These are phyloP conservation scores for Artibeus lituratus DNA, from an alignment of 2,797 vertebrate species.

Conservation along the genomic window DNA sequence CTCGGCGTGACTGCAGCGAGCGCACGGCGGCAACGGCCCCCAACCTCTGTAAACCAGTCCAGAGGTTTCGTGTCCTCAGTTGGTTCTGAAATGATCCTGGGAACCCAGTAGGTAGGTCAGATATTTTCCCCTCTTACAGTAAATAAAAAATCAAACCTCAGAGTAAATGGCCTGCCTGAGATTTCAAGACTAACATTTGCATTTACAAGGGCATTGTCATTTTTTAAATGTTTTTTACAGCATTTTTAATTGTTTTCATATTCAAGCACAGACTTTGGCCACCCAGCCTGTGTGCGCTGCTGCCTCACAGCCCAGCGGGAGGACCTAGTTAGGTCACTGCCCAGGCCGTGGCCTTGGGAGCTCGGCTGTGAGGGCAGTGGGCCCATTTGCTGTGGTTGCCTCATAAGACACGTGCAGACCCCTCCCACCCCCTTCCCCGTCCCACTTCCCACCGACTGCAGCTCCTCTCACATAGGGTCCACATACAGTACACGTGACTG, in stretches of 20 bases:
- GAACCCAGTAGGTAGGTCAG: not conserved
- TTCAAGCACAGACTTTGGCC: not conserved
- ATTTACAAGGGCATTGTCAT: not conserved
- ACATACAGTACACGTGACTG: not conserved
- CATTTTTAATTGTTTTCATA: not conserved
- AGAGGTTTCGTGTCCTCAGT: not conserved
- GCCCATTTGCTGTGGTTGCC: not conserved
- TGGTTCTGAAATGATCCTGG: not conserved
- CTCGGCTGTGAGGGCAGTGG: not conserved
- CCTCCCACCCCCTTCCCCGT: not conserved
- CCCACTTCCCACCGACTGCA: not conserved
- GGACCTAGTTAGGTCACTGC: not conserved
- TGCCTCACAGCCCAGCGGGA: not conserved
- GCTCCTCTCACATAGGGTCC: not conserved
- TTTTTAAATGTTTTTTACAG: not conserved
- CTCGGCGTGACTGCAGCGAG: not conserved
- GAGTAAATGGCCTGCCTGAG: not conserved
- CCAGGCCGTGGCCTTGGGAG: not conserved
- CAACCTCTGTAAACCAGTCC: not conserved
- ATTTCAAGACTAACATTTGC: not conserved
- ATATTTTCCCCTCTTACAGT: not conserved
- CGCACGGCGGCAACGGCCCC: rapidly evolving
- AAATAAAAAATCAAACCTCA: not conserved
- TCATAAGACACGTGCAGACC: not conserved
- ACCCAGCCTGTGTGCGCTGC: not conserved